A percentile compares a stretch with the other conserved stretches of the same genome.
Conservation (phyloP, 2,797 vertebrate species). For the Furcifer pardalis region DNA sequence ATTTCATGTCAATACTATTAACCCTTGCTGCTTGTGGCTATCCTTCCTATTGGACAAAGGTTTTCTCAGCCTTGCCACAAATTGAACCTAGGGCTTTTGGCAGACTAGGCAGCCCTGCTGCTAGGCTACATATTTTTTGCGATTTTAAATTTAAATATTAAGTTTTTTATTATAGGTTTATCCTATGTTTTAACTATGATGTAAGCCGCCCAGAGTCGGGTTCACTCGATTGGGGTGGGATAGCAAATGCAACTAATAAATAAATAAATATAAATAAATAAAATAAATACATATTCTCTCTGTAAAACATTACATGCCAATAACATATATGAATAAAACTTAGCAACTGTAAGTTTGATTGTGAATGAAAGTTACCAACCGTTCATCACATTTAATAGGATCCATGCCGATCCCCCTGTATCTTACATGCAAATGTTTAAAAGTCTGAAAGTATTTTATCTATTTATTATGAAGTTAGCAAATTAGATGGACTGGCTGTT, state of each 20-base stretch:
- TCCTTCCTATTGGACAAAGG: neutral
- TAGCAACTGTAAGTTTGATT: slow-evolving; percentile 40
- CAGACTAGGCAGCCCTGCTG: neutral
- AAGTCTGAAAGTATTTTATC: neutral
- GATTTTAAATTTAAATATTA: too few relatives aligned
- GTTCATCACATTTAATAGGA: slow-evolving; percentile 51
- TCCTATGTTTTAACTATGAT: too few relatives aligned
- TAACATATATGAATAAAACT: slow-evolving; percentile 53
- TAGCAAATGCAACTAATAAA: too few relatives aligned
- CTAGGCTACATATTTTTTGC: neutral
- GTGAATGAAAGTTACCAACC: slow-evolving; percentile 55
- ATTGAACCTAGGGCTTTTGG: neutral
- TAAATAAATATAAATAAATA: too few relatives aligned
- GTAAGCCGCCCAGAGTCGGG: too few relatives aligned
- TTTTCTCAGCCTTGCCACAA: neutral
- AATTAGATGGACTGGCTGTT: too few relatives aligned
- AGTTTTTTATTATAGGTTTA: too few relatives aligned
- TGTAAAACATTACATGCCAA: slow-evolving; percentile 34
- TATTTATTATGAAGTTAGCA: too few relatives aligned
- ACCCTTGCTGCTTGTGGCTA: neutral
- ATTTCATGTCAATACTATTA: neutral
- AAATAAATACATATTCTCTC: neutral
- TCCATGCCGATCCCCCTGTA: slow-evolving; percentile 40
- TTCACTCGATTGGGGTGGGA: too few relatives aligned
- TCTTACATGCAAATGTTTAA: slow-evolving; percentile 7